phyloP scores from a whole-genome alignment of 35 echinoderm and acorn worm genomes.

The Apostichopus parvimensis region DNA sequence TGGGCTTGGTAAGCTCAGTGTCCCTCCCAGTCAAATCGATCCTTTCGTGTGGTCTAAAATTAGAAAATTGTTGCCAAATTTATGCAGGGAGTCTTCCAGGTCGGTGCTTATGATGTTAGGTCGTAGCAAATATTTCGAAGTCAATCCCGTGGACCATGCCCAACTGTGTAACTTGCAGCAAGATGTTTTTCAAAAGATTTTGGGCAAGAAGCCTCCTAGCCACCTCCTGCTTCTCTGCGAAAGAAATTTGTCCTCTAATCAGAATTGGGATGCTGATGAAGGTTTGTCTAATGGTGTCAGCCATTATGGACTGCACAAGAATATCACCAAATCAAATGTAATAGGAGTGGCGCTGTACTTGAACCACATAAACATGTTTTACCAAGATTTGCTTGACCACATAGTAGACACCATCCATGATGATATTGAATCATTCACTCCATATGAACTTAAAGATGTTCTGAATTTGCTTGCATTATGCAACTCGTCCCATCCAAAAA shows the following conservation, averaged over 20 bases:
- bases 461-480: conserved; percentile 13
- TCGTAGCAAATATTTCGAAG: conserved; percentile 13
- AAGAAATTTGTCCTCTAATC: background rate
- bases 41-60: conserved; percentile 54
- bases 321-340: background rate
- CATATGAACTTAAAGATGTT: conserved; percentile 55
- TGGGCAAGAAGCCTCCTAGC: background rate
- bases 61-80: conserved; percentile 39
- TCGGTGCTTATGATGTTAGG: conserved; percentile 31
- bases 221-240: background rate
- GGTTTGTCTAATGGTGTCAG: background rate
- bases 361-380: conserved; percentile 1
- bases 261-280: background rate
- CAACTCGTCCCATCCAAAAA: conserved; percentile 9
- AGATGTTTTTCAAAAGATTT: conserved; percentile 18
- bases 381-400: conserved; percentile 5
- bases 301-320: background rate
- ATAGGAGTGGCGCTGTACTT: conserved; percentile 20
- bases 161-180: conserved; percentile 26
- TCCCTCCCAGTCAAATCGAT: conserved; percentile 51
- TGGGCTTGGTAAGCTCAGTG: conserved; percentile 45
- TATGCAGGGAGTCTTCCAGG: conserved; percentile 42
- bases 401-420: conserved; percentile 14
- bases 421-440: conserved; percentile 34
- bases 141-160: conserved; percentile 10